Evolutionary conservation across 2,888 invertebrate species (phyloP).

Genomic region (Dasypolia templi): DNA sequence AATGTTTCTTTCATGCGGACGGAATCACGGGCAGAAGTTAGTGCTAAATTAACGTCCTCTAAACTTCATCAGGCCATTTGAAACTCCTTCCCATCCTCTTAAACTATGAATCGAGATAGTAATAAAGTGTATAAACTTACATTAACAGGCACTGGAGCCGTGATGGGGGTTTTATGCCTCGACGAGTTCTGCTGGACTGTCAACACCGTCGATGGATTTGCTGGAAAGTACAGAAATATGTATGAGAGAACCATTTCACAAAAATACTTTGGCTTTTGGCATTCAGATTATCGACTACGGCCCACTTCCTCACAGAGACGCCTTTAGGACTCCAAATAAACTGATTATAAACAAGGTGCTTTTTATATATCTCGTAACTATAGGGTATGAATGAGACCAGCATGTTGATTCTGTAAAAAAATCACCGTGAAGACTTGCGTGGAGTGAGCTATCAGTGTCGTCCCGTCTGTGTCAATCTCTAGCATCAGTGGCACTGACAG

Average conservation of each 20-base stretch:
- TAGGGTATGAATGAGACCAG: too few species aligned
- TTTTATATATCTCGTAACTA: too few species aligned
- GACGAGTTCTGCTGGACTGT: conserved; percentile 87
- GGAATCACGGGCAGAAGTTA: neutral
- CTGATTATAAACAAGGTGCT: too few species aligned
- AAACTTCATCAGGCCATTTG: neutral
- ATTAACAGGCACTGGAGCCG: conserved; percentile 96
- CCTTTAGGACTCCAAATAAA: too few species aligned
- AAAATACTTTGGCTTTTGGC: neutral
- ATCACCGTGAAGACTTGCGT: too few species aligned
- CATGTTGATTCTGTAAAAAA: too few species aligned
- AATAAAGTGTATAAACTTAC: conserved; percentile 90
- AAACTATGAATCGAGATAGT: neutral
- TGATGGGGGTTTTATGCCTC: conserved; percentile 92
- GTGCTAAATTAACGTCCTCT: neutral
- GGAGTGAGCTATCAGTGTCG: too few species aligned
- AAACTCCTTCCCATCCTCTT: neutral
- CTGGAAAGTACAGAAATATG: conserved; percentile 78
- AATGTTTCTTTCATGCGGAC: neutral
- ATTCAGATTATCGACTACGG: neutral
- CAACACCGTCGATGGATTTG: conserved; percentile 88
- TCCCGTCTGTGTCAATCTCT: too few species aligned
- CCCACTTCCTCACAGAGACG: neutral
- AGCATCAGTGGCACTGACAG: too few species aligned
- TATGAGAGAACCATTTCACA: neutral